phyloP scores from a whole-genome alignment of 2,797 vertebrate species.

The Hirundo rustica region DNA sequence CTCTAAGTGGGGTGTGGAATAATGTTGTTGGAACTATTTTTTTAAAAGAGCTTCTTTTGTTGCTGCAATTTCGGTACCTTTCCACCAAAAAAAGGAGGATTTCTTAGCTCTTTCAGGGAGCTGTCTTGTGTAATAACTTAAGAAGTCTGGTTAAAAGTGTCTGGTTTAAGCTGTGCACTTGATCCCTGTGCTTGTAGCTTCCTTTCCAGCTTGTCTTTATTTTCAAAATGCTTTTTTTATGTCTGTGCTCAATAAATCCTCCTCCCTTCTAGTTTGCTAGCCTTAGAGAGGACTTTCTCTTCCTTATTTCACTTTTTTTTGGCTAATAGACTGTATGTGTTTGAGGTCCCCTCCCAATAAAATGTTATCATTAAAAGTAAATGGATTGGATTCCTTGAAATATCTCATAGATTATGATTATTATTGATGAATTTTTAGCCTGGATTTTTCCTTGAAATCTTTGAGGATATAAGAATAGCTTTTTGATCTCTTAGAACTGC shows the following conservation, averaged over 20 bases:
- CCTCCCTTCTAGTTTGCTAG: background rate
- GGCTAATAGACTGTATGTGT: accelerated
- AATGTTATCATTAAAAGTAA: background rate
- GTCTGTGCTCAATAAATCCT: background rate
- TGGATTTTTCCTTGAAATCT: background rate
- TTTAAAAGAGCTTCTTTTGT: background rate
- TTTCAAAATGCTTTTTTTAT: background rate
- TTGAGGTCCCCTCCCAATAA: background rate
- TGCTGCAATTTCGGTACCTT: constrained; percentile 58
- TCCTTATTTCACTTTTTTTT: background rate
- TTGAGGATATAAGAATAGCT: background rate
- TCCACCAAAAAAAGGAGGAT: constrained; percentile 68
- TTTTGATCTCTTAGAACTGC: background rate
- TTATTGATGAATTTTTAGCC: background rate
- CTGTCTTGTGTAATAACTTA: background rate
- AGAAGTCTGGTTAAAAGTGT: background rate
- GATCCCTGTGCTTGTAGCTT: background rate
- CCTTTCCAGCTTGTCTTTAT: background rate
- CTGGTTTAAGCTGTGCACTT: background rate
- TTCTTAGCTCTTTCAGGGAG: background rate
- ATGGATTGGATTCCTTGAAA: background rate
- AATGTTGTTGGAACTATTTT: constrained; percentile 7
- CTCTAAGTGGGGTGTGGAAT: background rate
- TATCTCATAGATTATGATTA: background rate
- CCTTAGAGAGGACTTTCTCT: background rate